A percentile compares a stretch with the other conserved stretches of the same genome.
Evolutionary conservation across 2,797 vertebrate genomes (phyloP).

Genomic region (Lacerta viridis): DNA sequence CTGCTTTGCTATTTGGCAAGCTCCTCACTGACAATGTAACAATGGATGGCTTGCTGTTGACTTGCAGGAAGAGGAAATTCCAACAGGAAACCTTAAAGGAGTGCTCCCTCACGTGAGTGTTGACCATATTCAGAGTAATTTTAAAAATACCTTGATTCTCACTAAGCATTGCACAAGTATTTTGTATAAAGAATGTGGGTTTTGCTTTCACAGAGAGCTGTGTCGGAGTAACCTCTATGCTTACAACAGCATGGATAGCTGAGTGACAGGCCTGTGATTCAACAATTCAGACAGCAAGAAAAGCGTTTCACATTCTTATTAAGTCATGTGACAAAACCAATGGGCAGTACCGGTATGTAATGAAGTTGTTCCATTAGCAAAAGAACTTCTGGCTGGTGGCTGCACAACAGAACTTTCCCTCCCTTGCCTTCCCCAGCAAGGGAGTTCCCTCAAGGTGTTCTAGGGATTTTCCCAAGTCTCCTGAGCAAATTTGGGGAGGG

Average conservation of each 20-base stretch:
- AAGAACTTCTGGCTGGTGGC: too few relatives aligned
- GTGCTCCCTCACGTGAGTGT: neutral
- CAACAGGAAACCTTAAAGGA: neutral
- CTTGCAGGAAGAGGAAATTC: constrained; percentile 12
- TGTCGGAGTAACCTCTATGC: neutral
- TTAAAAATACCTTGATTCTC: neutral
- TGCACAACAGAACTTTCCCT: too few relatives aligned
- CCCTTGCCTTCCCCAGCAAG: too few relatives aligned
- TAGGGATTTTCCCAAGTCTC: too few relatives aligned
- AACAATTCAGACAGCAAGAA: constrained; percentile 4
- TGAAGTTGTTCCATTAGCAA: too few relatives aligned
- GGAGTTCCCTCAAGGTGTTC: too few relatives aligned
- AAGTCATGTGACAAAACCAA: neutral
- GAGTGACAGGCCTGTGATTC: neutral
- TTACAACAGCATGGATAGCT: accelerated
- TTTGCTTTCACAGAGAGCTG: neutral
- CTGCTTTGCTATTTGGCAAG: neutral
- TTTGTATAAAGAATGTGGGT: accelerated
- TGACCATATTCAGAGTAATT: neutral
- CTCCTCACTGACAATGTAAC: neutral
- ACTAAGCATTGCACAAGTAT: accelerated
- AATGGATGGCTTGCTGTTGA: constrained; percentile 7
- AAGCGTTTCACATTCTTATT: neutral
- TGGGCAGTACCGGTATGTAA: too few relatives aligned
- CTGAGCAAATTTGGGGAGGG: too few relatives aligned